These are phyloP conservation scores for Pterocles gutturalis DNA, from an alignment of 2,113 vertebrate genomes.

Conservation along the genomic window DNA sequence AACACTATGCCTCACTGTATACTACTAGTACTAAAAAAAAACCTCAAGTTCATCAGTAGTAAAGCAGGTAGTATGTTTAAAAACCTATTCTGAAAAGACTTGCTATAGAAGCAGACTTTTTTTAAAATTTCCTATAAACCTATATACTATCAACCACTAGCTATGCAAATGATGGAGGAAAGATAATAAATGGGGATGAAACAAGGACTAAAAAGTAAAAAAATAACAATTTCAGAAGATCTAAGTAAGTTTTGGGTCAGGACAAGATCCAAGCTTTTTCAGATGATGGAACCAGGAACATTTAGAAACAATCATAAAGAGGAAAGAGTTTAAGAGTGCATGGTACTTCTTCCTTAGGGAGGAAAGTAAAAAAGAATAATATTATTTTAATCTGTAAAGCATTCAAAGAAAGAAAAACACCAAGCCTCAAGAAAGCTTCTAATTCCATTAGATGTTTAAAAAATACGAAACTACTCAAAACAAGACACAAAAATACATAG, in stretches of 20 bases:
- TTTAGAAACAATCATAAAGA: neutral
- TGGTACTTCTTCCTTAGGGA: neutral
- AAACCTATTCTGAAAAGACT: neutral
- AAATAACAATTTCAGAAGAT: neutral
- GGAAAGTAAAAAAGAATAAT: neutral
- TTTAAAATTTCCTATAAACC: neutral
- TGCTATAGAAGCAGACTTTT: neutral
- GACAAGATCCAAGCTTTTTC: neutral
- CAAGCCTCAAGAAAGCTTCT: neutral
- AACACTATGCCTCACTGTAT: neutral
- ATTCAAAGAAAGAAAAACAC: neutral
- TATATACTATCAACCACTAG: neutral
- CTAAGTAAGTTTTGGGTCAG: neutral
- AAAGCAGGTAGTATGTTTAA: neutral
- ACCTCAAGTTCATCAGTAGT: neutral
- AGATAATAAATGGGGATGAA: neutral
- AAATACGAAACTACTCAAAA: neutral
- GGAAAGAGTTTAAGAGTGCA: neutral
- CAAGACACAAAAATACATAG: neutral
- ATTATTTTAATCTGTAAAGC: neutral
- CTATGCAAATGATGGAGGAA: neutral
- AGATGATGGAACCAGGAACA: neutral
- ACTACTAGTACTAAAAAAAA: neutral
- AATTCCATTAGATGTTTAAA: neutral
- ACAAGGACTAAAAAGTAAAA: neutral